Conservation (phyloP, 2,888 invertebrate genomes). For the Diaphora mendica region DNA sequence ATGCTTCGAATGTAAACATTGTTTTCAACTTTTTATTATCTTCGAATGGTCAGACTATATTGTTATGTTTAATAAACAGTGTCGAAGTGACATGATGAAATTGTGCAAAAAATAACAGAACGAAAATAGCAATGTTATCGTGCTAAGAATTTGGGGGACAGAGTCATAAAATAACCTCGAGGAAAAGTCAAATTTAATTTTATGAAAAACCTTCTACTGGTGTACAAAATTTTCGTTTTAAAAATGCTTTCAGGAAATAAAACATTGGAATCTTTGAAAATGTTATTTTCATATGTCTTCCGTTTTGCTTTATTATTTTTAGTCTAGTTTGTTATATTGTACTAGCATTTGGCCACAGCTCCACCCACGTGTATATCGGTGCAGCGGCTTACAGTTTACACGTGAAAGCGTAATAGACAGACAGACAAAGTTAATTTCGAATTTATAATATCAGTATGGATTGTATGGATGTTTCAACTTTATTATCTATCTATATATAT, state of each 20-base stretch:
- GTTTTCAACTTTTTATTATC: conserved; percentile 1
- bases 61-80: not conserved
- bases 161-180: not conserved
- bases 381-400: no score
- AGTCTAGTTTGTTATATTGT: not conserved
- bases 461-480: no score
- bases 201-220: not conserved
- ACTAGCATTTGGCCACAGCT: no score
- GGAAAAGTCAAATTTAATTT: not conserved
- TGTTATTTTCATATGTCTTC: not conserved
- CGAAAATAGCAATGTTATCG: not conserved
- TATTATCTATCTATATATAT: no score
- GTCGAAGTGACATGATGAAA: not conserved
- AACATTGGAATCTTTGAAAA: not conserved
- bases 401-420: no score
- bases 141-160: not conserved
- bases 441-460: no score
- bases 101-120: not conserved
- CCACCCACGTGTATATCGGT: no score
- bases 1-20: conserved; percentile 5
- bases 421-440: no score
- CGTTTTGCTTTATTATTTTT: not conserved
- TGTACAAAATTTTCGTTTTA: not conserved
- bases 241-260: not conserved
- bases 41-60: conserved; percentile 8